These are phyloP conservation scores for Phodopus roborovskii DNA, from an alignment of 2,113 vertebrate genomes.

Conservation along the genomic window DNA sequence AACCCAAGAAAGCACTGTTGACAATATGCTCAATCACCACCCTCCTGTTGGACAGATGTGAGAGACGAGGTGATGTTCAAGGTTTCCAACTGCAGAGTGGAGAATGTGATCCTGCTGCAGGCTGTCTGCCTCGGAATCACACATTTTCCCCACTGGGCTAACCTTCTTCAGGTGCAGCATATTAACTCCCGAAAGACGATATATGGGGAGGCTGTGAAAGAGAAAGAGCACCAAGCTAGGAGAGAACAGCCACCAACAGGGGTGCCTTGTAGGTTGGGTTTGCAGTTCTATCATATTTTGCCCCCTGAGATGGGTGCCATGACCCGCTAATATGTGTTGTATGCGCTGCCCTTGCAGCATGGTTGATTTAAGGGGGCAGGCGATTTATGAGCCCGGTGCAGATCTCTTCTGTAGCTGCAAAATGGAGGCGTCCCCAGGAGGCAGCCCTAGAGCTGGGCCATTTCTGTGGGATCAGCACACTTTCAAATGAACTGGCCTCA, in stretches of 20 bases:
- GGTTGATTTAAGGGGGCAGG: slow-evolving; percentile 20
- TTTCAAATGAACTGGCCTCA: slow-evolving; percentile 4
- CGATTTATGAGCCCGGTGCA: not conserved
- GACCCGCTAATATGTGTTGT: not conserved
- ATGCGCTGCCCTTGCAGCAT: not conserved
- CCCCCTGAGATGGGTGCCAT: not conserved
- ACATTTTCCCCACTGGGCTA: too few relatives aligned
- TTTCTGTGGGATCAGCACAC: not conserved
- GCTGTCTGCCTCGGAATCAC: not conserved
- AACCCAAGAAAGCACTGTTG: not conserved
- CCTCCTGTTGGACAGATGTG: not conserved
- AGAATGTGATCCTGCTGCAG: accelerated
- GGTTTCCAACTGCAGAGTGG: accelerated
- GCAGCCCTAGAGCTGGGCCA: not conserved
- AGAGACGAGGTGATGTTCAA: accelerated
- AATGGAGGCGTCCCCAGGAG: not conserved
- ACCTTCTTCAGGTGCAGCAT: not conserved
- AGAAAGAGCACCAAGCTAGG: not conserved
- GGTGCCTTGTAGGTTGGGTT: not conserved
- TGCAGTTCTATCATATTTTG: not conserved
- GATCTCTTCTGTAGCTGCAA: not conserved
- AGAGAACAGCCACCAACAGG: accelerated
- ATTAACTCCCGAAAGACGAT: not conserved
- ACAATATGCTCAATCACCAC: not conserved
- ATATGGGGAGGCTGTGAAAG: not conserved